A percentile compares a stretch with the other conserved stretches of the same genome.
phyloP scores from a whole-genome alignment of 2,113 vertebrate genomes.

The Pampusana beccarii region DNA sequence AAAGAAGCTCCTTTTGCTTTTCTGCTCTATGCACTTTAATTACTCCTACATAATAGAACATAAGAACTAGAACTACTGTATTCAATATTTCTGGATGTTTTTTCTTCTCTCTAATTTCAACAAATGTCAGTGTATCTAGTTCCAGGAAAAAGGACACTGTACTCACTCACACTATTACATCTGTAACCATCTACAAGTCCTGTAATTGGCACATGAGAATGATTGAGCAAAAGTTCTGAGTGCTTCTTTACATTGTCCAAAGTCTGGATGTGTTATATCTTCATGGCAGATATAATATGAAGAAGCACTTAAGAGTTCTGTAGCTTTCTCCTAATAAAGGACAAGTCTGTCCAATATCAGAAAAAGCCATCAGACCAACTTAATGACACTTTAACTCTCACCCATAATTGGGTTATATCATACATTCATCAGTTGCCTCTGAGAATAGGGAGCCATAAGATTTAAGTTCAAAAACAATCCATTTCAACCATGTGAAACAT shows the following conservation, averaged over 20 bases:
- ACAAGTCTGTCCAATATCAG: neutral
- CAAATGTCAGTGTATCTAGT: neutral
- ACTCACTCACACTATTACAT: neutral
- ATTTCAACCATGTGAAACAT: neutral
- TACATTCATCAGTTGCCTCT: neutral
- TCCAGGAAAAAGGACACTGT: neutral
- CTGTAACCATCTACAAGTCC: neutral
- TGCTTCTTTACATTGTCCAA: neutral
- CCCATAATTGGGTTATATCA: neutral
- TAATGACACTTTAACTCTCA: neutral
- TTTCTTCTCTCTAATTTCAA: neutral
- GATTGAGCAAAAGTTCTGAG: neutral
- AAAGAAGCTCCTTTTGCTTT: accelerated
- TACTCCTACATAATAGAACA: neutral
- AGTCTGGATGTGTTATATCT: neutral
- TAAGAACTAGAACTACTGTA: neutral
- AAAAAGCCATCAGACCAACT: neutral
- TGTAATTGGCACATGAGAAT: neutral
- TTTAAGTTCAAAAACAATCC: neutral
- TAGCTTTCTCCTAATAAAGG: neutral
- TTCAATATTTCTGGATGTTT: neutral
- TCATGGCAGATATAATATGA: neutral
- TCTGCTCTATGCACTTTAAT: neutral
- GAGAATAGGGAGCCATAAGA: neutral
- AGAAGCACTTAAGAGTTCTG: neutral